Base-by-base conservation (phyloP, 2,113 vertebrate genomes). In the Oncorhynchus gorbuscha region DNA sequence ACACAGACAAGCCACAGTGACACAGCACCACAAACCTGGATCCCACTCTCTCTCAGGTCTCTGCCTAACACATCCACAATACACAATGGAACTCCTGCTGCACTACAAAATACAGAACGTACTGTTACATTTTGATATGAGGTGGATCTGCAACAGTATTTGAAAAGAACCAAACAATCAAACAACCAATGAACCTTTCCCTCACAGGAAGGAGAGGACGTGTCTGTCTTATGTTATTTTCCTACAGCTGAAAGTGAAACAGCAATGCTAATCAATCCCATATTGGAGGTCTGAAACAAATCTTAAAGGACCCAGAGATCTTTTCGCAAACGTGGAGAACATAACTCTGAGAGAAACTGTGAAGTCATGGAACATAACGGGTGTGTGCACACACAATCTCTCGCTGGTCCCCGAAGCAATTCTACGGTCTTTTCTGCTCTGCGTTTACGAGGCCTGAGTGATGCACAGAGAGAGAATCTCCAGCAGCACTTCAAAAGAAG, bases 201-300 rank as follows among this genome's bases (percentile, higher is more conserved):
- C 14, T 18, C 14, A 55, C 59, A 62, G 12, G 2, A 8, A 45
- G 39, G 39, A 45, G 8, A 45, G 8, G 39, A 45, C 8, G 9
- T 45, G 9, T 11, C 8, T 45, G 39, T 45, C 11, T 45, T 2
- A 9, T 11, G 39, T 45, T 11, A 45, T 45, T 3, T 3, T 45
- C 39, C 39, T 11, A 45, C 39, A 11, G 39, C 8, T 45, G 9
- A 11, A 61, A n/a, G 58, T 4, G 51, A 55, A 55, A 14, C 66
- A 35, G 66, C 11, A 8, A 30, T 30, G 12, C 35, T 78, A 78
- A 86, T 88, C 71, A 72, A 49, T 81, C 45, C 82, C 81, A 75
- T 32, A 24, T 51, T 48, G 64, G 65, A 8, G 28, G 16, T 64
- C 72, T 81, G 35, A 74, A 73, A 35, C 67, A 4, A 32, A 76